Evolutionary conservation across 1,140 invertebrate species (phyloP).

Genomic region (Latrodectus geometricus): DNA sequence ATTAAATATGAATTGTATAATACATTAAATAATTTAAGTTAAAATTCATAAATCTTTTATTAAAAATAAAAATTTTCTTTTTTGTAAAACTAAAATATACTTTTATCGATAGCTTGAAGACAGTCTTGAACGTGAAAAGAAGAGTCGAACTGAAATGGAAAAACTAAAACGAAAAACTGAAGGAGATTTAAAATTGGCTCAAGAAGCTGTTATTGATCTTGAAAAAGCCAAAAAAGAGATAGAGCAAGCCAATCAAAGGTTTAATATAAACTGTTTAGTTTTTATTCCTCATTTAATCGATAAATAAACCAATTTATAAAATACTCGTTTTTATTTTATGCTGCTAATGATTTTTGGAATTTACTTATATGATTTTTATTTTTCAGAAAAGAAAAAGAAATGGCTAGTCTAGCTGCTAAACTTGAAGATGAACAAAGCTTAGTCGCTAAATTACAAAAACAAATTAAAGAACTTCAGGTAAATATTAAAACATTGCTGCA

Average conservation of each 20-base stretch:
- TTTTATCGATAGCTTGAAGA: slow-evolving; percentile 80
- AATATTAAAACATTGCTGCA: slow-evolving; percentile 67
- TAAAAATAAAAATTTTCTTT: no score
- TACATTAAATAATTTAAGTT: no score
- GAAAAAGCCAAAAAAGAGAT: slow-evolving; percentile 98
- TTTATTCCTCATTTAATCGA: neutral
- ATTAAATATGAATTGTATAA: no score
- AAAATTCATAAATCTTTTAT: no score
- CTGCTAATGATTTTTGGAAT: neutral
- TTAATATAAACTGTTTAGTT: neutral
- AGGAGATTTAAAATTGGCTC: slow-evolving; percentile 97
- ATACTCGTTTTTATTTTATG: neutral
- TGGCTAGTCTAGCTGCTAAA: slow-evolving; percentile 92
- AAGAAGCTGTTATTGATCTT: slow-evolving; percentile 96
- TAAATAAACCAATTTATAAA: neutral
- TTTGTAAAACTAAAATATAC: neutral
- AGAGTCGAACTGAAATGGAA: slow-evolving; percentile 95
- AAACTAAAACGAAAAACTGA: slow-evolving; percentile 94
- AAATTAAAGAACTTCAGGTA: slow-evolving; percentile 99
- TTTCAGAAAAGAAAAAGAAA: slow-evolving; percentile 92
- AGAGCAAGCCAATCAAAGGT: slow-evolving; percentile 89
- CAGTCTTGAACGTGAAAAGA: slow-evolving; percentile 98
- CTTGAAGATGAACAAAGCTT: slow-evolving; percentile 98
- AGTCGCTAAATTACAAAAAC: slow-evolving; percentile 94
- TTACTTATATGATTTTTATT: neutral